phyloP scores from a whole-genome alignment of 2,888 invertebrate species.

The Hypselothyrea guttata region DNA sequence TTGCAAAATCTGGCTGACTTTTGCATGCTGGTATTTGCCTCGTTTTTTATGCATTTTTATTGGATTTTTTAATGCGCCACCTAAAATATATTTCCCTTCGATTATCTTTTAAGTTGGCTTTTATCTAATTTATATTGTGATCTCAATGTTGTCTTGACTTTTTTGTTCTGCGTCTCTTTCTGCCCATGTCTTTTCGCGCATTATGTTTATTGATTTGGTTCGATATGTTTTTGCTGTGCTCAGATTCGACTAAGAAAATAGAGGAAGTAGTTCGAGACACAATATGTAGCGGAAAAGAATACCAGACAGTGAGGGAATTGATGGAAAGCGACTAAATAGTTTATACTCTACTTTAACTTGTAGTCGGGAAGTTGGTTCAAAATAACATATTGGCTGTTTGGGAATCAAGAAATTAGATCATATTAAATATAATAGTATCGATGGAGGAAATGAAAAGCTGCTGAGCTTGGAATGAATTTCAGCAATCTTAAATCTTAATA shows the following conservation, averaged over 20 bases:
- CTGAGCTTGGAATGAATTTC: too few species aligned
- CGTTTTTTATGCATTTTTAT: conserved; percentile 25
- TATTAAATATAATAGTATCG: too few species aligned
- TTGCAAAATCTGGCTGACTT: not conserved
- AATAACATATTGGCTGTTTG: too few species aligned
- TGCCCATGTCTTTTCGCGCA: conserved; percentile 3
- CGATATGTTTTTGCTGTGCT: conserved; percentile 16
- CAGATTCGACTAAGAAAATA: conserved; percentile 9
- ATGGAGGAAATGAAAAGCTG: too few species aligned
- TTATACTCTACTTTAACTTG: too few species aligned
- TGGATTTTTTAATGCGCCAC: conserved; percentile 27
- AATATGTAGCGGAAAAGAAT: not conserved
- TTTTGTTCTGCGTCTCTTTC: conserved; percentile 23
- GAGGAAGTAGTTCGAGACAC: not conserved
- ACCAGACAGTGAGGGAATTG: not conserved
- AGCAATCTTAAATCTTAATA: too few species aligned
- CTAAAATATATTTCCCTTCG: conserved; percentile 36
- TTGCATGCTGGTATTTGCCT: not conserved
- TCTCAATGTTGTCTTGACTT: conserved; percentile 28
- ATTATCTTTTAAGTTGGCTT: conserved; percentile 38
- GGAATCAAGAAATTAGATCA: too few species aligned
- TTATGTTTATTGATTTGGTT: conserved; percentile 36
- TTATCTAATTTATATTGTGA: conserved; percentile 42
- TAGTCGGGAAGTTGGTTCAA: too few species aligned
- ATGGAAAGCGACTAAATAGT: too few species aligned